Base-by-base conservation (phyloP, 2,113 vertebrate species). In the Otolemur garnettii region DNA sequence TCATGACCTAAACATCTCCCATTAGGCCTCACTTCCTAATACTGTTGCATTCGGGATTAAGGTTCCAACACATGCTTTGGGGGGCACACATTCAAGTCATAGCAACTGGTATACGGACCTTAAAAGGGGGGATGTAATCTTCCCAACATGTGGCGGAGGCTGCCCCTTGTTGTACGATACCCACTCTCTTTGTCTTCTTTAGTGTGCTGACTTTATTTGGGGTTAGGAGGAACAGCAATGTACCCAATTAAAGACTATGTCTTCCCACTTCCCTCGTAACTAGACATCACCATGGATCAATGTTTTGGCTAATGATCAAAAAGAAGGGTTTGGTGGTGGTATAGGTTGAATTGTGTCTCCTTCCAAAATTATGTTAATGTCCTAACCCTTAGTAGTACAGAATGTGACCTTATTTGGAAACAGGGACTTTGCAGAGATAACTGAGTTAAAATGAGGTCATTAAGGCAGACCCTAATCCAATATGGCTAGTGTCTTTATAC, bases 401-500 rank as follows among this genome's bases (percentile, higher is more conserved):
- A 71, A 26, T 66, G 19, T 62, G 82, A 55, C 66, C 38, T 90
- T 80, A 78, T 59, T 68, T 83, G 66, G 42, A 87, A 77, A 90
- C 1, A 77, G 33, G 30, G 21, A 69, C 71, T 86, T 75, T 35
- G 38, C 28, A 69, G 26, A 91, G 14, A 17, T 50, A 38, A 84
- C 83, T n/a, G 81, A 33, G 35, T 88, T 81, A 77, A 88, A 91
- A 26, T 50, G 80, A 93, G n/a, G 38, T 82, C 33, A 60, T 83
- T 86, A 35, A 2, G 14, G 38, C 72, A 72, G n/a, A 14, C 28
- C 42, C 26, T 38, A 15, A n/a, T 64, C 30, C 68, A 66, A n/a
- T 35, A 45, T 59, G 78, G 81, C 21, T 45, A 24, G 38, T 62
- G 8, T 69, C 57, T 72, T 91, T 83, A 68, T 33, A 24, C 62